Base-by-base conservation (phyloP, 2,797 vertebrate genomes). In the Nannoperca obscura region DNA sequence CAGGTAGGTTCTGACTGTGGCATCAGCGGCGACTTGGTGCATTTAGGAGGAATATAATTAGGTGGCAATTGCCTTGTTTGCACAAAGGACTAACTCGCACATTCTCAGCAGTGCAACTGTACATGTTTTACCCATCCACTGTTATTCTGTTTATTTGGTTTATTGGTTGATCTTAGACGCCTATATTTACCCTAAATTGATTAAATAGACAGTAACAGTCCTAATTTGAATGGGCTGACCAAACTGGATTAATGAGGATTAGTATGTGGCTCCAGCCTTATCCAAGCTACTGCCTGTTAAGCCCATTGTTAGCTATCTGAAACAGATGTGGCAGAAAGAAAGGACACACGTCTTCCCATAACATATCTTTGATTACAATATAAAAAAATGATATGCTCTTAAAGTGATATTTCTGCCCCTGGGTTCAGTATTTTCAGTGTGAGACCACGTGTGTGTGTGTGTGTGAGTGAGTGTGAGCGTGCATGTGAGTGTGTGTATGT, bases 1-100 rank as follows among this genome's bases (percentile, higher is more conserved):
- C 98, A 99, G 97, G 98, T 99, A 96, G 24, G 92, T 88, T 76
- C 34, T 73, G 12, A 73, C 50, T 50, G 0, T 22, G 1, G 5
- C 22, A 22, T 77, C 17, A 30, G 27, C 38, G 12, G 6, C 11
- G 53, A 52, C 2, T 40, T 66, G 8, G 34, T 27, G 1, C 2
- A 13, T 64, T 67, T 42, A 22, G 36, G 52, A 17, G 42, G 20
- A 50, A 15, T 40, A 24, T 19, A 30, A 61, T n/a, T 30, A 54
- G 20, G 19, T 60, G 7, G 0, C 24, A 24, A n/a, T 34, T 19
- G 42, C 38, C 2, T 17, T 60, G 19, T 74, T 66, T 44, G 22
- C 12, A 63, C 42, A 44, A 34, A 17, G 7, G 4, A 63, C 32
- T 27, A 44, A 50, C 53, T 40, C 5, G 32, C 59, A 36, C 7